Evolutionary conservation across 2,888 invertebrate species (phyloP).

Genomic region (Eumerus sabulonum): DNA sequence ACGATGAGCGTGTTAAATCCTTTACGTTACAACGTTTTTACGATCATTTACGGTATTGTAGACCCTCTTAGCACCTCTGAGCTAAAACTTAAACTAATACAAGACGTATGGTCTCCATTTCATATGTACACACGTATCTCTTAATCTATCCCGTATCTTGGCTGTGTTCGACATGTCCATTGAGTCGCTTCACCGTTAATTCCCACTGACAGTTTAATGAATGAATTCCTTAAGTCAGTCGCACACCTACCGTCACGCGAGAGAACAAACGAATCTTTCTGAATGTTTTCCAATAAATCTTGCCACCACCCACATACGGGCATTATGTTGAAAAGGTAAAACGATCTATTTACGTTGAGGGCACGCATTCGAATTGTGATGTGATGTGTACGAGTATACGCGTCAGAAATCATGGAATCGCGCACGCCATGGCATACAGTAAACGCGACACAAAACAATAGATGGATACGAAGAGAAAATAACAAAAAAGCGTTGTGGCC

Average conservation of each 20-base stretch:
- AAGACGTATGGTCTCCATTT: not conserved
- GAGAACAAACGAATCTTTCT: slow-evolving; percentile 26
- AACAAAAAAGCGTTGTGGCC: slow-evolving; percentile 30
- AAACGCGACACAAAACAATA: slow-evolving; percentile 41
- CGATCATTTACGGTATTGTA: slow-evolving; percentile 25
- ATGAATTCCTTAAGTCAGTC: slow-evolving; percentile 46
- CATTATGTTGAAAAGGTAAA: slow-evolving; percentile 36
- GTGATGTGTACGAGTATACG: too few relatives aligned
- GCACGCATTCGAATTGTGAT: slow-evolving; percentile 44
- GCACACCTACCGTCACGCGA: slow-evolving; percentile 4
- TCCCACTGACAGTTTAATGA: slow-evolving; percentile 62
- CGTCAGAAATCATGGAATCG: slow-evolving; percentile 54
- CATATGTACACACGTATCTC: slow-evolving; percentile 4
- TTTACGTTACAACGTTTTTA: slow-evolving; percentile 9
- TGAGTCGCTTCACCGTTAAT: slow-evolving; percentile 18
- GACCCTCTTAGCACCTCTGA: slow-evolving; percentile 5
- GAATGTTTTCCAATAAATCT: slow-evolving; percentile 56
- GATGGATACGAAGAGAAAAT: slow-evolving; percentile 34
- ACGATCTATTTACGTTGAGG: slow-evolving; percentile 26
- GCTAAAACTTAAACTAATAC: slow-evolving; percentile 40
- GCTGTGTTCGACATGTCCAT: too few relatives aligned
- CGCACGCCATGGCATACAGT: slow-evolving; percentile 53
- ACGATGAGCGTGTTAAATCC: slow-evolving; percentile 2
- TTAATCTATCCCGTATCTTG: not conserved
- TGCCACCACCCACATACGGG: slow-evolving; percentile 52